phyloP scores from a whole-genome alignment of 1,140 invertebrate species.

The Aethina tumida region DNA sequence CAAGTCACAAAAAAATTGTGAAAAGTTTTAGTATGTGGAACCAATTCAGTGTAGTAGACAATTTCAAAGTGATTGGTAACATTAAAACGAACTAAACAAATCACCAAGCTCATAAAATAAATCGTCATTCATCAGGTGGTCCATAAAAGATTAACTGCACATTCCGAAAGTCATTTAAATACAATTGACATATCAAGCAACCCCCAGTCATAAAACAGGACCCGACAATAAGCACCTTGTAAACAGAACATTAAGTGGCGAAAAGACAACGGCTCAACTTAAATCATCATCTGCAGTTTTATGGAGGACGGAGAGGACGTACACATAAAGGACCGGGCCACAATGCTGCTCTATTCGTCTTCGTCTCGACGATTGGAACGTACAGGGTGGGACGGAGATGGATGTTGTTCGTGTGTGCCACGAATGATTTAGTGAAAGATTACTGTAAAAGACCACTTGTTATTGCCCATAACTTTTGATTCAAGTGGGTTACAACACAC shows the following conservation, averaged over 20 bases:
- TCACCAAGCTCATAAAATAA: too few species aligned
- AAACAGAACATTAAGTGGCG: constrained; percentile 30
- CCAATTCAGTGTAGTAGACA: too few species aligned
- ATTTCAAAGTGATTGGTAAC: too few species aligned
- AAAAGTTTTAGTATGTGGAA: too few species aligned
- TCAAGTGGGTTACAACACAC: constrained; percentile 29
- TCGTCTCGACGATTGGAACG: constrained; percentile 12
- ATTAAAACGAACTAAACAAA: too few species aligned
- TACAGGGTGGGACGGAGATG: constrained; percentile 17
- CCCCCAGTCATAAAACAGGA: constrained; percentile 8
- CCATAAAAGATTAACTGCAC: constrained; percentile 1
- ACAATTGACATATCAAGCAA: constrained; percentile 5
- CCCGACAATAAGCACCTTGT: constrained; percentile 23
- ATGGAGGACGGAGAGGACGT: constrained; percentile 27
- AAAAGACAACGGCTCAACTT: constrained; percentile 32
- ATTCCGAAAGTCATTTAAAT: constrained; percentile 5
- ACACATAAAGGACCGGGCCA: constrained; percentile 8
- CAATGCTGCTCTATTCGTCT: constrained; percentile 9
- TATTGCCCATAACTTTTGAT: constrained; percentile 37
- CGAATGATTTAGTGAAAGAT: constrained; percentile 35
- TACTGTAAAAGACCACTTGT: constrained; percentile 37
- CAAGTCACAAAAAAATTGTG: too few species aligned
- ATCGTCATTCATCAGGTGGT: too few species aligned
- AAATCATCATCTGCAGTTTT: constrained; percentile 35
- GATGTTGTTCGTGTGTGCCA: constrained; percentile 22